These are phyloP conservation scores for Coelinius sp. DNA, from an alignment of 2,888 invertebrate genomes.

Conservation along the genomic window DNA sequence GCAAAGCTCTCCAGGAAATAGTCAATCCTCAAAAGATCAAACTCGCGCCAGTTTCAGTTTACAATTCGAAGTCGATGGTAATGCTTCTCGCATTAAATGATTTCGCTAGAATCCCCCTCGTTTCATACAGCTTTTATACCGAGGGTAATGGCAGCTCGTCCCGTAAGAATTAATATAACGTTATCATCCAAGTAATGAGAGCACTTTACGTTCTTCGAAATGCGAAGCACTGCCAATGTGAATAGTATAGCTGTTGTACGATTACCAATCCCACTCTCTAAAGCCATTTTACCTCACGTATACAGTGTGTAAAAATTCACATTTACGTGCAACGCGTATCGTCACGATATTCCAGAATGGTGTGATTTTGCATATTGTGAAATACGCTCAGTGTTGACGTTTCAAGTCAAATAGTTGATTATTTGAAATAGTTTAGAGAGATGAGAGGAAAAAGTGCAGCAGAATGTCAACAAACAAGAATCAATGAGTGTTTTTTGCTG, in stretches of 20 bases:
- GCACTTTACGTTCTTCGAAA: constrained; percentile 48
- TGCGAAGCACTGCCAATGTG: constrained; percentile 16
- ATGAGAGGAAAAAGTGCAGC: constrained; percentile 22
- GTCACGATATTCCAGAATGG: not conserved
- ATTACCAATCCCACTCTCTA: constrained; percentile 36
- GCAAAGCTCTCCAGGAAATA: no score
- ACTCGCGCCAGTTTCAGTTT: not conserved
- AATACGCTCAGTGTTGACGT: constrained; percentile 1
- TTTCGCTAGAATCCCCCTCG: constrained; percentile 24
- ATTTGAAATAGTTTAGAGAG: not conserved
- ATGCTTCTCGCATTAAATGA: constrained; percentile 41
- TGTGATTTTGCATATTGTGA: constrained; percentile 19
- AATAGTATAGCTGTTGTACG: constrained; percentile 26
- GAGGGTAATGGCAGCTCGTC: constrained; percentile 51
- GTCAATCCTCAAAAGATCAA: not conserved
- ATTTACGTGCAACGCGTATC: not conserved
- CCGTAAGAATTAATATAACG: constrained; percentile 54
- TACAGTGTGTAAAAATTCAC: constrained; percentile 8
- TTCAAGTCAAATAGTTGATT: constrained; percentile 1
- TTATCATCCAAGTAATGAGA: constrained; percentile 54
- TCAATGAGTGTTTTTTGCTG: constrained; percentile 7
- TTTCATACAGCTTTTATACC: constrained; percentile 17
- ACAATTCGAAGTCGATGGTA: constrained; percentile 28
- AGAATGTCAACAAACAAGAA: constrained; percentile 30
- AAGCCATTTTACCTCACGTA: not conserved